Conservation (phyloP, 2,888 invertebrate species). For the Eilema depressum region DNA sequence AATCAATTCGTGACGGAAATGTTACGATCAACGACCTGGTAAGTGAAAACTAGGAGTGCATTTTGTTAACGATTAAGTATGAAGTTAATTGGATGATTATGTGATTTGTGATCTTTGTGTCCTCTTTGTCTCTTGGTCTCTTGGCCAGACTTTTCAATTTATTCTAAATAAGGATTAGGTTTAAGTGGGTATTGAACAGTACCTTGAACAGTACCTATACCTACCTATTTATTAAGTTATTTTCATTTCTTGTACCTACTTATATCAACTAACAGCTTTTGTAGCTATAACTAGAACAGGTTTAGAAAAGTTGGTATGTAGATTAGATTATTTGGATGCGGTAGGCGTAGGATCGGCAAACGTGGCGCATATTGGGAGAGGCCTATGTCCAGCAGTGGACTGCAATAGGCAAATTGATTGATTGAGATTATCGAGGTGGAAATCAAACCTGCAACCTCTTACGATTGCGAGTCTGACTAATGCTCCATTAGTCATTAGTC, state of each 20-base stretch:
- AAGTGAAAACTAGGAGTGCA: constrained; percentile 63
- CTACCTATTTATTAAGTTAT: not conserved
- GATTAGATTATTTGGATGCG: too few species aligned
- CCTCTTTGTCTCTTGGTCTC: not conserved
- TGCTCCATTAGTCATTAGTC: not conserved
- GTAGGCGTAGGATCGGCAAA: too few species aligned
- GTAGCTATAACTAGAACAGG: not conserved
- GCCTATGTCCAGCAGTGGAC: too few species aligned
- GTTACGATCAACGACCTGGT: constrained; percentile 86
- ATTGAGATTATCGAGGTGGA: too few species aligned
- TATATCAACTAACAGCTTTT: not conserved
- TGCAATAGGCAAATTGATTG: too few species aligned
- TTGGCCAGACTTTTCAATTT: not conserved
- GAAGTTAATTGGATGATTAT: not conserved
- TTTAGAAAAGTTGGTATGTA: not conserved
- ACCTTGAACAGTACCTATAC: too few species aligned
- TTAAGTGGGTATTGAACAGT: not conserved
- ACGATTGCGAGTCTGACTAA: not conserved
- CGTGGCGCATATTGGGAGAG: too few species aligned
- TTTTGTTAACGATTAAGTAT: constrained; percentile 33
- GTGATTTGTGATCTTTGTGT: not conserved
- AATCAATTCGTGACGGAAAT: constrained; percentile 83
- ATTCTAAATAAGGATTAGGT: not conserved
- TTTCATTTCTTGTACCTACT: not conserved
- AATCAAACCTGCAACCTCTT: not conserved